Conservation (phyloP, 1,140 invertebrate species). For the Pogonomyrmex californicus region DNA sequence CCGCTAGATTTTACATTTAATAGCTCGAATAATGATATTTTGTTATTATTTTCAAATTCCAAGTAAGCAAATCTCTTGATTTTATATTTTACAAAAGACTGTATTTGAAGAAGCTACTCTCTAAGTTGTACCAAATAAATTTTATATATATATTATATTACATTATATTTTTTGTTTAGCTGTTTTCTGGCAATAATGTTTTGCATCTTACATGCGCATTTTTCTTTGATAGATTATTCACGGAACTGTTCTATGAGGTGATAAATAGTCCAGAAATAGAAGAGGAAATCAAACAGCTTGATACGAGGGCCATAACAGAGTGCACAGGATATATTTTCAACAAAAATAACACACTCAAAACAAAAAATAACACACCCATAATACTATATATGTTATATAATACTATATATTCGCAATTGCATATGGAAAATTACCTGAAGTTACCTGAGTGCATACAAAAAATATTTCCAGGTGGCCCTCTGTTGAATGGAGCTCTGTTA, state of each 20-base stretch:
- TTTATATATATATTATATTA: not conserved
- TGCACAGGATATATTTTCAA: not conserved
- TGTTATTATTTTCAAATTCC: constrained; percentile 2
- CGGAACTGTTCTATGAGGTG: too few species aligned
- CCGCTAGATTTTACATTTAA: constrained; percentile 86
- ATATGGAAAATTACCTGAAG: not conserved
- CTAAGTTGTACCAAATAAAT: not conserved
- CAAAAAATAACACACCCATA: too few species aligned
- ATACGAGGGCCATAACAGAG: not conserved
- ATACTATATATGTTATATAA: not conserved
- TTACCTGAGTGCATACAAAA: not conserved
- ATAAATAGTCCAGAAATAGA: not conserved
- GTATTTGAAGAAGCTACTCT: not conserved
- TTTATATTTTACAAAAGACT: not conserved
- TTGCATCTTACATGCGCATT: not conserved
- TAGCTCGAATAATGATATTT: constrained; percentile 79
- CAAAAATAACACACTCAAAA: too few species aligned
- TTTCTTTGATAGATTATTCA: not conserved
- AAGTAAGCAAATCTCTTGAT: constrained; percentile 78
- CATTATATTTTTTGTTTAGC: not conserved
- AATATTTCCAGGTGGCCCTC: not conserved
- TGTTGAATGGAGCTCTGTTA: not conserved
- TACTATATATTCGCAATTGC: not conserved
- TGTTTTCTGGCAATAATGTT: not conserved
- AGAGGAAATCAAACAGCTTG: constrained; percentile 1